These are phyloP conservation scores for Pinctada fucata DNA, from an alignment of 2,888 invertebrate genomes.

Conservation along the genomic window DNA sequence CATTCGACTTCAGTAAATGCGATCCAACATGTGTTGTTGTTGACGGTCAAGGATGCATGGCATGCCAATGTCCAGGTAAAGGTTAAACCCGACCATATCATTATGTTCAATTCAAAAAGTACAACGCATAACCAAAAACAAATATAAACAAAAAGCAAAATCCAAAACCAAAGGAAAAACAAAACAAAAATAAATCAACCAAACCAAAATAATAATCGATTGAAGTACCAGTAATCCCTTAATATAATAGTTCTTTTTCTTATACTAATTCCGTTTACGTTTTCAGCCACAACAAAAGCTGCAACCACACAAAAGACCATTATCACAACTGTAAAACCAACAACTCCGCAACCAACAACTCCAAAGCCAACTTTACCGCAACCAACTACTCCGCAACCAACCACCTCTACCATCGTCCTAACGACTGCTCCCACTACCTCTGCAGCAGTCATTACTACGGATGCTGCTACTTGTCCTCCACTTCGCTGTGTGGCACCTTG, in stretches of 20 bases:
- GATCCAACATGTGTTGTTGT: constrained; percentile 23
- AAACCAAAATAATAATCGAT: not conserved
- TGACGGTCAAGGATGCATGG: constrained; percentile 28
- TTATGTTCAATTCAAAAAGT: not conserved
- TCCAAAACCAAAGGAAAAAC: no score
- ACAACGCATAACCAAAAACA: not conserved
- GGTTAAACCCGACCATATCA: not conserved
- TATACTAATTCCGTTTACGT: no score
- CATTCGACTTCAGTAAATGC: constrained; percentile 29
- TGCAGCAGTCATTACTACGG: constrained; percentile 5
- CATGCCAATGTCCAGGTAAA: constrained; percentile 26
- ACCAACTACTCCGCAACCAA: not conserved
- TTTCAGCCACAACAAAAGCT: no score
- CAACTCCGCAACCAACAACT: not conserved
- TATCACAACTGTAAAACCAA: not conserved
- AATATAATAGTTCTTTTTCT: no score
- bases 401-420: not conserved
- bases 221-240: no score
- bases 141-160: not conserved
- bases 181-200: not conserved
- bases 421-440: constrained; percentile 8
- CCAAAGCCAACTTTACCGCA: not conserved
- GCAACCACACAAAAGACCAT: no score
- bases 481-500: constrained; percentile 32
- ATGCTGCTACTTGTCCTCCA: constrained; percentile 23